Percentiles rank a stretch among this genome's conserved stretches.
Evolutionary conservation across 2,888 invertebrate species (phyloP).

Genomic region (Branchinecta sandiegonensis): DNA sequence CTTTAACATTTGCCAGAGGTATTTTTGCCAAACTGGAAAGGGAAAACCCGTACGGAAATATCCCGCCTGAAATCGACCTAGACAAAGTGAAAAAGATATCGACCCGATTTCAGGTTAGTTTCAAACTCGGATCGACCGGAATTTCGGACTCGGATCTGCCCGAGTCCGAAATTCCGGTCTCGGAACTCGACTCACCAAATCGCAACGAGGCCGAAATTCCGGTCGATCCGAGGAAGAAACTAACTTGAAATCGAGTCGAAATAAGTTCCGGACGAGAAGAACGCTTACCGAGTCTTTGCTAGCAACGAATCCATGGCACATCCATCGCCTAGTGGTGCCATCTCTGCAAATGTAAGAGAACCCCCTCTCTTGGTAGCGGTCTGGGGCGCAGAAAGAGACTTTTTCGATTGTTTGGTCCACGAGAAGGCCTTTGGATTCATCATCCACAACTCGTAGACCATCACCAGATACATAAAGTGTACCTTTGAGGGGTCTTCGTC

Average conservation of each 20-base stretch:
- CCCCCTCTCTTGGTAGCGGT: slow-evolving; percentile 90
- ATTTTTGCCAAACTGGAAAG: too few species aligned
- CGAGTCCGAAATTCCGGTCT: neutral
- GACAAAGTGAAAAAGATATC: too few species aligned
- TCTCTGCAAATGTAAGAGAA: slow-evolving; percentile 99
- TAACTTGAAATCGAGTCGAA: neutral
- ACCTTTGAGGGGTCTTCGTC: slow-evolving; percentile 74
- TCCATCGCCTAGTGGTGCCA: slow-evolving; percentile 96
- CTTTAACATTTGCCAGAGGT: too few species aligned
- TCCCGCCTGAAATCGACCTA: too few species aligned
- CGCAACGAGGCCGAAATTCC: neutral
- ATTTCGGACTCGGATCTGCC: neutral
- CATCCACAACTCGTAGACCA: slow-evolving; percentile 92
- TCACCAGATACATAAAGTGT: slow-evolving; percentile 83
- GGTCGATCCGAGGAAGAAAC: too few species aligned
- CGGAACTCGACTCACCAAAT: neutral
- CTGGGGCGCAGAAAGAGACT: slow-evolving; percentile 99
- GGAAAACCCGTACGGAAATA: too few species aligned
- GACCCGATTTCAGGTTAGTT: too few species aligned
- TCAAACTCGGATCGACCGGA: neutral
- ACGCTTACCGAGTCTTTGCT: slow-evolving; percentile 65
- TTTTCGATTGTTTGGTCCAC: slow-evolving; percentile 99
- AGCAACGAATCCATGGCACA: slow-evolving; percentile 98
- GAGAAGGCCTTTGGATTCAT: slow-evolving; percentile 93
- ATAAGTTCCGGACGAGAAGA: neutral